Evolutionary conservation across 1,140 invertebrate genomes (phyloP), one percentile per base, ranked within the genome.

Genomic region (Steinernema feltiae): DNA sequence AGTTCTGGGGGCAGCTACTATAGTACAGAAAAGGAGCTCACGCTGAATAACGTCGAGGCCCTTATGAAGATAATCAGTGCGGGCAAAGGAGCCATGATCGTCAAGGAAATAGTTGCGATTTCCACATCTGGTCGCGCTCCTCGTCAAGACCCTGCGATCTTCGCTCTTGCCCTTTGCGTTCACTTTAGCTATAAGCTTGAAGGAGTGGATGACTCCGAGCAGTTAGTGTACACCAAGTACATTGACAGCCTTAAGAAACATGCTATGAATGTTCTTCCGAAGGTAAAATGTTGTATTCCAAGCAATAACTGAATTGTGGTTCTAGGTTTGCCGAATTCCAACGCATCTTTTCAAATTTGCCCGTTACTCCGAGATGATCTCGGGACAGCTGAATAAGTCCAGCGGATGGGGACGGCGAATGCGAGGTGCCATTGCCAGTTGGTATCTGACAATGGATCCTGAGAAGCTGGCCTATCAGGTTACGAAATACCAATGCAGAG

Each of bases 391-490:
- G 17, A 32, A 76, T 30, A 73, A 75, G n/a, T 63, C 70, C 1
- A 83, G 79, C 18, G 83, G 83, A n/a, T 85, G 84, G 84, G 84
- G 83, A 31, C 32, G 82, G 27, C 35, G 53, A 7, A 81, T 84
- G 82, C 79, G 82, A 30, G 76, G 46, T 17, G 74, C 75, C 17
- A 72, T 84, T 27, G 48, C 41, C n/a, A 48, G 78, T 18, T 84
- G 82, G 82, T 83, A 30, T 21, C 30, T 27, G 77, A 29, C 81
- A 0, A 89, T 89, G 76, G 85, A 89, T 29, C 88, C 90, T 1
- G 85, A 89, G 80, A 88, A 89, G 63, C 85, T 92, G 1, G 90
- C 90, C 0, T 88, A 90, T 79, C 89, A 90, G 72, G 87, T 91
- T 0, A 91, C 90, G 0, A 89, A 90, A 84, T 90, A 89, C 32